These are phyloP conservation scores for Girardia tigrina DNA, from an alignment of 2,888 invertebrate species.

Conservation along the genomic window DNA sequence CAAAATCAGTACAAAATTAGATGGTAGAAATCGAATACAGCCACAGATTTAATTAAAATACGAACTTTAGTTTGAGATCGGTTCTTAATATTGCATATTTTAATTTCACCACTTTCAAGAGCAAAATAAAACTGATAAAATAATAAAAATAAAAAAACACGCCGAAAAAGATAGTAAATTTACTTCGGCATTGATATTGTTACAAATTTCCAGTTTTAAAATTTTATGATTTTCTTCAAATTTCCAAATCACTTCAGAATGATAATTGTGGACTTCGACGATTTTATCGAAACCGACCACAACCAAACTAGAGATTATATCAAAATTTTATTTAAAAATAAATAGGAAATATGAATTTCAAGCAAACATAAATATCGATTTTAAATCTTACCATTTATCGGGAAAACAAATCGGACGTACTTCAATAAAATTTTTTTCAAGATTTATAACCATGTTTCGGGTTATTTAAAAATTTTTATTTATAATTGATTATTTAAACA, in stretches of 20 bases:
- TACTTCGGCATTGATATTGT: not conserved
- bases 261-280: not conserved
- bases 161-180: no score
- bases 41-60: not conserved
- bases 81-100: not conserved
- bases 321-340: not conserved
- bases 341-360: no score
- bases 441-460: not conserved
- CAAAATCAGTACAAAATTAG: no score
- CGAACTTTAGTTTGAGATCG: not conserved
- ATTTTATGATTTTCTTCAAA: not conserved
- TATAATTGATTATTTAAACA: not conserved
- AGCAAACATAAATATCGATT: no score
- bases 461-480: not conserved
- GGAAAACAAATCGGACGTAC: not conserved
- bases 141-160: no score
- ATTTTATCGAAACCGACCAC: not conserved
- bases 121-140: not conserved
- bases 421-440: not conserved
- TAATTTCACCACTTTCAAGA: not conserved
- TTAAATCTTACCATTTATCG: not conserved
- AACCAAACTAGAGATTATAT: not conserved
- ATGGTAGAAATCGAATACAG: not conserved
- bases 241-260: not conserved
- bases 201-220: not conserved